Evolutionary conservation across 2,888 invertebrate species (phyloP), one percentile per base, ranked within the genome.

Genomic region (Meiosimyza platycephala): DNA sequence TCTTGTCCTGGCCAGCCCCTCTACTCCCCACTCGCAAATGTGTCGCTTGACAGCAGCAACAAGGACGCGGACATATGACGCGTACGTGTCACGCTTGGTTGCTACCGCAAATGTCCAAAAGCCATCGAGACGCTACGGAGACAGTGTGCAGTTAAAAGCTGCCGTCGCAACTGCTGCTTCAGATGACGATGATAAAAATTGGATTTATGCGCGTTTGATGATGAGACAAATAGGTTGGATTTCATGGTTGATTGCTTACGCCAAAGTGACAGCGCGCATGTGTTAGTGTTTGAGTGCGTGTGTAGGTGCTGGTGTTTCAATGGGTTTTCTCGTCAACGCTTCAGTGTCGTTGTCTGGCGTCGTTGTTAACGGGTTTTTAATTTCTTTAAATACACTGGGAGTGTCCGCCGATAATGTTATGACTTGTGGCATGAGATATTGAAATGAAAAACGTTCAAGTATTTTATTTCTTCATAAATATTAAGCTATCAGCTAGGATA

Each of bases 171-270:
- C n/a, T 47, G 52, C 52, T 40, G 40, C 40, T 40, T 6, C 47
- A n/a, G 64, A 33, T 52, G 72, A 57, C 16, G 54, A 54, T 65
- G 55, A 72, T 67, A 78, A 74, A 71, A 77, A 79, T 76, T 76
- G 76, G 76, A 78, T 77, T 78, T 78, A 79, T 78, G 76, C 77
- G 72, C 74, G 73, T 77, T 77, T 79, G 77, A 79, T 78, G 77
- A 77, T 75, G 79, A 76, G 76, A 78, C 77, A 77, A 79, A 78
- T 79, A 77, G 74, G 74, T 72, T 75, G 75, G 77, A 79, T 78
- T 78, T 78, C 74, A 72, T 75, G 78, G 77, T 72, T 75, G 76
- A 76, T 76, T 78, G 74, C 69, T 73, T 76, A 72, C 71, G 73
- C 62, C 40, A 59, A 67, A 69, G 60, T 60, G 67, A 3, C 28